These are phyloP conservation scores for Lysandra bellargus DNA, from an alignment of 2,888 invertebrate genomes.

Conservation along the genomic window DNA sequence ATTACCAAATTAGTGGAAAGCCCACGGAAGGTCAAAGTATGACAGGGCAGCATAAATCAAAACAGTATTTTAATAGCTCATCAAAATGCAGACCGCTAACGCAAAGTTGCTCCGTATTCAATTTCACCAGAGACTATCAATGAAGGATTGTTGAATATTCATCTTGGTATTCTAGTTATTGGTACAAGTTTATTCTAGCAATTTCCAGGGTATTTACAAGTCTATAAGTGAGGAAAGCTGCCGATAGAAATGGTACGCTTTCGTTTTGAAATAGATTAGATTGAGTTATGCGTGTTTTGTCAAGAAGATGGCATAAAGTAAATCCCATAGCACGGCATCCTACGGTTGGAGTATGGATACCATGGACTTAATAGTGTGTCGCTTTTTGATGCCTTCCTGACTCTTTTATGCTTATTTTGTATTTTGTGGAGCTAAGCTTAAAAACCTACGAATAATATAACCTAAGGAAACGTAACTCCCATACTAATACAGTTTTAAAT, in stretches of 20 bases:
- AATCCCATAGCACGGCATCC: too few species aligned
- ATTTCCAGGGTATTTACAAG: slow-evolving; percentile 21
- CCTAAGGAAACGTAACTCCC: too few species aligned
- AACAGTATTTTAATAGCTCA: slow-evolving; percentile 14
- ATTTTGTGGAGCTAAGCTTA: too few species aligned
- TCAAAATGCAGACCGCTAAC: slow-evolving; percentile 23
- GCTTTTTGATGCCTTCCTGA: too few species aligned
- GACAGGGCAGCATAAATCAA: slow-evolving; percentile 1
- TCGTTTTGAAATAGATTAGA: not conserved
- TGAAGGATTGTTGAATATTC: slow-evolving; percentile 20
- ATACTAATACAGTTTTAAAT: too few species aligned
- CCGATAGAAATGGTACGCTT: slow-evolving; percentile 6
- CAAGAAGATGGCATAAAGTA: not conserved
- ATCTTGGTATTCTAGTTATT: slow-evolving; percentile 17
- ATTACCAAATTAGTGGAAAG: not conserved
- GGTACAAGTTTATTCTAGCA: slow-evolving; percentile 21
- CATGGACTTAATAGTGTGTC: too few species aligned
- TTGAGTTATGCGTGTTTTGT: not conserved
- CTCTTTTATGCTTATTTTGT: too few species aligned
- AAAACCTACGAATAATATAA: too few species aligned
- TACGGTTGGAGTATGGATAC: too few species aligned
- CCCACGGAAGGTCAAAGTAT: not conserved
- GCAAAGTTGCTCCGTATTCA: slow-evolving; percentile 17
- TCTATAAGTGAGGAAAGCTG: slow-evolving; percentile 19
- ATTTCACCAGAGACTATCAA: slow-evolving; percentile 22